These are phyloP conservation scores for Microcebus tavaratra DNA, from an alignment of 2,113 vertebrate genomes.

Conservation along the genomic window DNA sequence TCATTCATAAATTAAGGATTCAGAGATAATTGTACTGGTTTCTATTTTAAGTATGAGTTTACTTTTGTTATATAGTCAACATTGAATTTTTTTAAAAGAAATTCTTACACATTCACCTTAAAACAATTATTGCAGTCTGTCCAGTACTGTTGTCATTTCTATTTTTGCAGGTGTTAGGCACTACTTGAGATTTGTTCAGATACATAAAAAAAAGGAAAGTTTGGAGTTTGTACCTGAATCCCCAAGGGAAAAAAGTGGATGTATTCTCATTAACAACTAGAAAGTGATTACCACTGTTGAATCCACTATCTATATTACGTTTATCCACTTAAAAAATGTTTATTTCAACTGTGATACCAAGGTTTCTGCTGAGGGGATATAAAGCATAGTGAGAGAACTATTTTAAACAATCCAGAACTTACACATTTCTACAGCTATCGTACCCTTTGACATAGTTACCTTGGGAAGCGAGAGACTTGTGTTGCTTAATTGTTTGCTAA, in stretches of 20 bases:
- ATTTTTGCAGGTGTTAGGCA: conserved; percentile 22
- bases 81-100: not conserved
- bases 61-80: conserved; percentile 52
- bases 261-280: conserved; percentile 6
- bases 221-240: conserved; percentile 24
- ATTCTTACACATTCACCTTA: not conserved
- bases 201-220: not conserved
- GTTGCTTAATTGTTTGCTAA: not conserved
- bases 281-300: not conserved
- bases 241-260: not conserved
- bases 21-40: not conserved
- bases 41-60: conserved; percentile 21
- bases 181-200: conserved; percentile 44
- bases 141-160: not conserved
- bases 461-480: not conserved
- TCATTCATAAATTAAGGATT: not conserved
- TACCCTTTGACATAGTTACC: not conserved
- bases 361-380: not conserved
- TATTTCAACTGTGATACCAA: not conserved
- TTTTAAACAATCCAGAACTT: not conserved
- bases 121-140: not conserved
- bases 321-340: not conserved
- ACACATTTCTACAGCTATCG: not conserved
- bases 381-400: not conserved
- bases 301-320: not conserved